phyloP scores from a whole-genome alignment of 2,797 vertebrate genomes.

The Bradypodion ventrale region DNA sequence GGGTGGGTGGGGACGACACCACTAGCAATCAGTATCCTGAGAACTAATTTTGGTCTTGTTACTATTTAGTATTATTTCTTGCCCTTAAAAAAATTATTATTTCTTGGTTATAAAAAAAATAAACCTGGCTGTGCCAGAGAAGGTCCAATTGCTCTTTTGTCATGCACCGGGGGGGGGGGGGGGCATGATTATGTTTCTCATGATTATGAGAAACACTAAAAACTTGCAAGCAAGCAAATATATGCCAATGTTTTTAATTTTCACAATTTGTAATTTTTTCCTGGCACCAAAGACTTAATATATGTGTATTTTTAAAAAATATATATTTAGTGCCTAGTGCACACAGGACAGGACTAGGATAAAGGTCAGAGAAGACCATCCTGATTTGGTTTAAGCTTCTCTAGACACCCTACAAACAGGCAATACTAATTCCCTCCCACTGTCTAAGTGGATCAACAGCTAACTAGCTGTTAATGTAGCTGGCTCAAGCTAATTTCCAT shows the following conservation, averaged over 20 bases:
- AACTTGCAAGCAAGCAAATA: not conserved
- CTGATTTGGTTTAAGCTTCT: not conserved
- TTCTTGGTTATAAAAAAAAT: not conserved
- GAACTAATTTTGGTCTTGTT: constrained; percentile 2
- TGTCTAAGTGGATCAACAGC: constrained; percentile 29
- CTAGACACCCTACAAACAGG: constrained; percentile 17
- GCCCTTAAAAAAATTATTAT: no score
- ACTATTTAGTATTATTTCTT: not conserved
- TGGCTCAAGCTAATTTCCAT: not conserved
- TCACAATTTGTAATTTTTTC: not conserved
- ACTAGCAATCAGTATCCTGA: constrained; percentile 20
- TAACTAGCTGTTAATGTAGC: constrained; percentile 15
- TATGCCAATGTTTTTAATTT: not conserved
- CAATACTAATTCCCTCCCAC: constrained; percentile 3
- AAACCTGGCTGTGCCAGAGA: not conserved
- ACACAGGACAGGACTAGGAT: not conserved
- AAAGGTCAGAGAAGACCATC: constrained; percentile 12
- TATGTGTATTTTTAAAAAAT: constrained; percentile 7
- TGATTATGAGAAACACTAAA: not conserved
- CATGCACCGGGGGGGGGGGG: not conserved
- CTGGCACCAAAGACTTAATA: not conserved
- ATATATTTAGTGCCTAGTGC: not conserved
- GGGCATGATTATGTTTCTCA: no score
- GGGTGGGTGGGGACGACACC: not conserved
- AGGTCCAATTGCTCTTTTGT: not conserved